Base-by-base conservation (phyloP, 2,888 invertebrate species). In the Anthoptus insignis region DNA sequence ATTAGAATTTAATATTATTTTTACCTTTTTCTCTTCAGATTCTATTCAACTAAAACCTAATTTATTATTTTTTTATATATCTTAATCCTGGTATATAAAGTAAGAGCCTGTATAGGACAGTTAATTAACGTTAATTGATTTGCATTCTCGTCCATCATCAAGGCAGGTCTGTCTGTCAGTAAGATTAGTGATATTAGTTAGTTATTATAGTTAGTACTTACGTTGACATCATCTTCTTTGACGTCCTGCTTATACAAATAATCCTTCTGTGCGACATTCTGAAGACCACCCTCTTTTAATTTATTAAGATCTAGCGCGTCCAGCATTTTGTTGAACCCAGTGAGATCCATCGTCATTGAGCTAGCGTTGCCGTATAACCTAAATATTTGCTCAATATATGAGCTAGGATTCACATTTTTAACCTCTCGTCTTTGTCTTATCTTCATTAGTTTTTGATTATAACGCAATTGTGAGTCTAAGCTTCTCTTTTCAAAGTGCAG, bases 301-400 rank as follows among this genome's bases (percentile, higher is more conserved):
- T 93, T 92, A 60, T 92, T 83, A 3, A 96, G 84, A 16, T 95
- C 94, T 70, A 96, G 77, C 47, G 93, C 94, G 57, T 91, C 87
- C 9, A 97, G 87, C 89, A 97, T 94, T 59, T 87, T 94, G 70
- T 96, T 95, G 75, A 97, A 97, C n/a, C 96, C 96, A 4, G 94
- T 94, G 70, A 94, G 73, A 76, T 94, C 93, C 88, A 97, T 94
- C 9, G 95, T 95, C 87, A 96, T 94, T 39, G 91, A 94, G 6
- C 93, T 91, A 0, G 94, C 94, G 77, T 96, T 94, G 0, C 96
- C 96, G 77, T 95, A 97, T 76, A 94, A 88, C 45, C 91, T 87
- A 81, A 97, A 97, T 61, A 97, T 94, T 81, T 95, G 94, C 67
- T 94, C 94, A 56, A 97, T 88, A 78, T 95, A 97, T 57, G 94